Evolutionary conservation across 2,113 vertebrate species (phyloP).

Genomic region (Paramisgurnus dabryanus): DNA sequence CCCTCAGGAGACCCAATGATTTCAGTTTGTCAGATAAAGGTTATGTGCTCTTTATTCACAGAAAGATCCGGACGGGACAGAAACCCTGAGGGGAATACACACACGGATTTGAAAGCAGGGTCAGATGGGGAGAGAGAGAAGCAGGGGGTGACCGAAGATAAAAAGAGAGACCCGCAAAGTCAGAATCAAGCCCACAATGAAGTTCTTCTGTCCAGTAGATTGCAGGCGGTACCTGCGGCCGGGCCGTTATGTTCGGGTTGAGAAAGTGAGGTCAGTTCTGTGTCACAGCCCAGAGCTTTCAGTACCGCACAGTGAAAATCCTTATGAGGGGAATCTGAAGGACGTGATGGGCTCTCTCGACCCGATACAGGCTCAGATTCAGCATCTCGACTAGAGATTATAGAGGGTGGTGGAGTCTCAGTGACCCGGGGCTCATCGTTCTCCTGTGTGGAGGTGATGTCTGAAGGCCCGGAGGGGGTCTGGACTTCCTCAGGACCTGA

Average conservation of each 20-base stretch:
- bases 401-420: conserved; percentile 52
- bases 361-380: conserved; percentile 35
- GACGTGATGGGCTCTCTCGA: conserved; percentile 33
- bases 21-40: neutral
- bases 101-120: conserved; percentile 1
- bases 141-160: conserved; percentile 35
- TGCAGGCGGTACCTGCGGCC: conserved; percentile 74
- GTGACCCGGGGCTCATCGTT: conserved; percentile 17
- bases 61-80: neutral
- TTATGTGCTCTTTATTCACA: conserved; percentile 17
- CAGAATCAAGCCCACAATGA: conserved; percentile 32
- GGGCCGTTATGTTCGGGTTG: conserved; percentile 59
- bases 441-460: neutral
- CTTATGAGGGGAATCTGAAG: conserved; percentile 70
- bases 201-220: conserved; percentile 39
- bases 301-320: conserved; percentile 81
- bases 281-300: conserved; percentile 73
- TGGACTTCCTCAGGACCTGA: conserved; percentile 26
- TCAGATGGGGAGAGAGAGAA: conserved; percentile 15
- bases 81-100: neutral
- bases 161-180: conserved; percentile 55
- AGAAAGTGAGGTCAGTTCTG: conserved; percentile 58
- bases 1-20: neutral
- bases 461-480: conserved; percentile 1
- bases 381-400: conserved; percentile 56